Conservation (phyloP, 2,113 vertebrate species). For the Tringa solitaria region DNA sequence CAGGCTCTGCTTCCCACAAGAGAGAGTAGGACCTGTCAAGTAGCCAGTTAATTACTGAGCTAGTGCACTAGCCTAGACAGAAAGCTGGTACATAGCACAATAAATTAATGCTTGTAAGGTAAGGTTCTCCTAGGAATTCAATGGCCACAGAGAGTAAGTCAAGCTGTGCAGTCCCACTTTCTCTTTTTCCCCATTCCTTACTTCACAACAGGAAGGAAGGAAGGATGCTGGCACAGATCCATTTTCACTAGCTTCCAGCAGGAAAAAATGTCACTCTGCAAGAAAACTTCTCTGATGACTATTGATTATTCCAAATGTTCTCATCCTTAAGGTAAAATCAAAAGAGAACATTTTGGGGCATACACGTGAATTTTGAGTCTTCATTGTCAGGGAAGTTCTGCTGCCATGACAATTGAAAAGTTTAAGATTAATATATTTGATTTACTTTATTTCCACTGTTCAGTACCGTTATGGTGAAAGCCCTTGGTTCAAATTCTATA, state of each 20-base stretch:
- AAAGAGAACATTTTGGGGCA: not conserved
- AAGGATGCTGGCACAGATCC: not conserved
- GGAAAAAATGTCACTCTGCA: not conserved
- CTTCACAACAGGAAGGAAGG: not conserved
- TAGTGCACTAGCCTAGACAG: not conserved
- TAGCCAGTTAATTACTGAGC: not conserved
- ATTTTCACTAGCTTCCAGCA: not conserved
- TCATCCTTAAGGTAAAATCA: not conserved
- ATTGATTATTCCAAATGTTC: not conserved
- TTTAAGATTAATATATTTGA: not conserved
- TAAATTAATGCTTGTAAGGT: not conserved
- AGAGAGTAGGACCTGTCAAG: not conserved
- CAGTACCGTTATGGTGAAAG: not conserved
- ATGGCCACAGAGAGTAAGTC: not conserved
- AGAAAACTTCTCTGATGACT: not conserved
- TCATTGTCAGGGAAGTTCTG: not conserved
- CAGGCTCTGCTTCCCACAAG: not conserved
- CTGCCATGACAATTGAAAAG: not conserved
- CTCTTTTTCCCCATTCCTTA: not conserved
- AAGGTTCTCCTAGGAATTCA: not conserved
- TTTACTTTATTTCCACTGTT: not conserved
- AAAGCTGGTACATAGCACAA: not conserved
- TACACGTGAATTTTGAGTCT: not conserved
- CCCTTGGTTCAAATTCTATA: not conserved
- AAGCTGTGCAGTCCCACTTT: not conserved